Evolutionary conservation across 2,113 vertebrate species (phyloP), one percentile per base, ranked within the genome.

Genomic region (Ochotona princeps): DNA sequence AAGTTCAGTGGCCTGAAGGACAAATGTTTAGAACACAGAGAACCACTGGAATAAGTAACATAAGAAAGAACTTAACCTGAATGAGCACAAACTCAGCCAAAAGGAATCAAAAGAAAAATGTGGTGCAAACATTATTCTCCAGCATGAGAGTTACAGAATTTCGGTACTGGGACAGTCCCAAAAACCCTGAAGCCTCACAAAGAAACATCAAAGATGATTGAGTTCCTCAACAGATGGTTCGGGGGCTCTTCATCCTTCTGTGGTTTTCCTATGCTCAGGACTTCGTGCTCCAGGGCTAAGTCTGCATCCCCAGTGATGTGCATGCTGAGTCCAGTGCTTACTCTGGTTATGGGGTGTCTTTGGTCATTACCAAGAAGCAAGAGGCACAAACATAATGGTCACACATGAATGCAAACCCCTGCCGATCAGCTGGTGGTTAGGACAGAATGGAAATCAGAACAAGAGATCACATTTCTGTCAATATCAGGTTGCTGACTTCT

Each of bases 401-500:
- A 79, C 97, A 97, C 63, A 98, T 98, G 82, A 97, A 92, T 38
- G 96, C 95, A 95, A 73, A 67, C 97, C 57, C 57, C 96, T 74
- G 95, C 96, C 84, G 95, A 97, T 18, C 89, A 98, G 69, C 91
- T 98, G 61, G 98, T 97, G 61, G 97, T 97, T 49, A 97, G 96
- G n/a, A 98, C 86, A 84, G 96, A 0, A 96, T 97, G 75, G 96
- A 98, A 75, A 97, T 98, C 81, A 98, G 98, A 96, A 97, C 97
- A 28, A 97, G 97, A 87, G 96, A 98, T 65, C 95, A 96, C 91
- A 98, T 97, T 93, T 97, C 97, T 83, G 96, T 94, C 0, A 97
- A 97, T 83, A 94, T 97, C 83, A 97, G 97, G 3, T 81, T 98
- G 1, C 95, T 98, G 75, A 63, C 67, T 94, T 28, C 93, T 67